Evolutionary conservation across 2,888 invertebrate species (phyloP).

Genomic region (Apodemia zela): DNA sequence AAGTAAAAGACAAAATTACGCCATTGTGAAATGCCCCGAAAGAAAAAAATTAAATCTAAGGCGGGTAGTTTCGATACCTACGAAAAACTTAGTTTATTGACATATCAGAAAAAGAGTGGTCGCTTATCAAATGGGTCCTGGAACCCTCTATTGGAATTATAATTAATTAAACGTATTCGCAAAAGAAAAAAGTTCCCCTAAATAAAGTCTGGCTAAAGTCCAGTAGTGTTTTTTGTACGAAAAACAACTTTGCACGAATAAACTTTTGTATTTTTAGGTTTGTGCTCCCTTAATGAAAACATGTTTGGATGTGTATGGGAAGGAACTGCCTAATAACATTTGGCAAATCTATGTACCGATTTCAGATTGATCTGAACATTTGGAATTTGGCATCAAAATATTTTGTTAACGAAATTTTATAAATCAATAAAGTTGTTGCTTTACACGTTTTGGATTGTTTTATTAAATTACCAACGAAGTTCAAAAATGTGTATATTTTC

Average conservation of each 20-base stretch:
- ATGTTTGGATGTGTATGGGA: conserved; percentile 62
- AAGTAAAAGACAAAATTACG: too few species aligned
- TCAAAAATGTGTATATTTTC: too few species aligned
- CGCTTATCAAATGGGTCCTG: background rate
- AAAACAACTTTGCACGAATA: conserved; percentile 3
- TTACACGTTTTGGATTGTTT: too few species aligned
- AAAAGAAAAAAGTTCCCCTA: conserved; percentile 3
- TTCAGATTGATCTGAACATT: background rate
- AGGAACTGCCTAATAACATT: conserved; percentile 59
- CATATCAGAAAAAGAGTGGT: background rate
- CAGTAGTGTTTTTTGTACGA: background rate
- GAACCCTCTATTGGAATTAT: background rate
- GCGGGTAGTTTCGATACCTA: background rate
- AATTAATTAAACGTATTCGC: conserved; percentile 3
- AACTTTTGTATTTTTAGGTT: conserved; percentile 45
- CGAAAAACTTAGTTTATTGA: background rate
- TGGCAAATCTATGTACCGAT: conserved; percentile 67
- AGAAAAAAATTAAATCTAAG: too few species aligned
- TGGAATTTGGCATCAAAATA: background rate
- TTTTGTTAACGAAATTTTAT: too few species aligned
- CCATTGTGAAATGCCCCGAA: too few species aligned
- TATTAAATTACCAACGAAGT: too few species aligned
- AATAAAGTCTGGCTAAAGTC: conserved; percentile 5
- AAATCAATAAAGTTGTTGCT: too few species aligned
- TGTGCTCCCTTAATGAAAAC: conserved; percentile 63